Percentiles rank a stretch among this genome's conserved stretches.
Evolutionary conservation across 2,113 vertebrate species (phyloP).

Genomic region (Tor tambroides): DNA sequence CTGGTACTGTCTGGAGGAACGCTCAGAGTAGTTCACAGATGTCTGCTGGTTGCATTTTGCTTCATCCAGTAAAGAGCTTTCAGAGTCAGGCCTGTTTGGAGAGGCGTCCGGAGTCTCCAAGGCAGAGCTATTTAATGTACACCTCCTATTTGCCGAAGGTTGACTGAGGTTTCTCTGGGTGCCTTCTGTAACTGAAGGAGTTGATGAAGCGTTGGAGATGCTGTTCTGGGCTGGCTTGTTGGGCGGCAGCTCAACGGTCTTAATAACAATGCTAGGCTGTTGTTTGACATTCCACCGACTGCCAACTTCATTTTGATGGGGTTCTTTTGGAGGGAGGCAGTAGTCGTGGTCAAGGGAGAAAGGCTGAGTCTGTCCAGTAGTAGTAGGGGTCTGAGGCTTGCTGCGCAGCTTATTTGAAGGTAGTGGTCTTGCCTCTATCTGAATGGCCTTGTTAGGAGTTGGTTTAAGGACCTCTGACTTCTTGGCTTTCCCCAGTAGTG

Average conservation of each 20-base stretch:
- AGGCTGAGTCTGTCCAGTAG: conserved; percentile 64
- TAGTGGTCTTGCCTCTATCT: conserved; percentile 77
- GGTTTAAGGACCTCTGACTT: conserved; percentile 72
- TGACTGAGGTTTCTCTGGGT: conserved; percentile 22
- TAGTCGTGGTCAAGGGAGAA: conserved; percentile 76
- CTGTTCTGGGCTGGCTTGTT: background rate
- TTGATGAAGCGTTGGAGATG: conserved; percentile 27
- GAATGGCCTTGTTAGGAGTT: conserved; percentile 73
- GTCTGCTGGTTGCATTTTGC: conserved; percentile 52
- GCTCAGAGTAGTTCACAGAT: conserved; percentile 50
- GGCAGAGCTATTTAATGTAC: conserved; percentile 58
- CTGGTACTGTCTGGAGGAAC: conserved; percentile 59
- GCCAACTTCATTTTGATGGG: conserved; percentile 59
- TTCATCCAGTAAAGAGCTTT: conserved; percentile 43
- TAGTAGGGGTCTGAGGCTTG: conserved; percentile 58
- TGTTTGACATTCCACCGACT: conserved; percentile 70
- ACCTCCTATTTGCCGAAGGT: background rate
- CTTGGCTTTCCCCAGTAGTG: conserved; percentile 79
- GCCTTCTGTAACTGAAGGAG: conserved; percentile 23
- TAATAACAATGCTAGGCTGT: conserved; percentile 67
- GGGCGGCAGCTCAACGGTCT: conserved; percentile 59
- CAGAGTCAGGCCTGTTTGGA: conserved; percentile 62
- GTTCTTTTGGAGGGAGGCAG: conserved; percentile 69
- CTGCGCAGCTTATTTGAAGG: conserved; percentile 63
- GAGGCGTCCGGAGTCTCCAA: conserved; percentile 77